Evolutionary conservation across 1,140 invertebrate genomes (phyloP), one percentile per base, ranked within the genome.

Genomic region (Elymnias hypermnestra): DNA sequence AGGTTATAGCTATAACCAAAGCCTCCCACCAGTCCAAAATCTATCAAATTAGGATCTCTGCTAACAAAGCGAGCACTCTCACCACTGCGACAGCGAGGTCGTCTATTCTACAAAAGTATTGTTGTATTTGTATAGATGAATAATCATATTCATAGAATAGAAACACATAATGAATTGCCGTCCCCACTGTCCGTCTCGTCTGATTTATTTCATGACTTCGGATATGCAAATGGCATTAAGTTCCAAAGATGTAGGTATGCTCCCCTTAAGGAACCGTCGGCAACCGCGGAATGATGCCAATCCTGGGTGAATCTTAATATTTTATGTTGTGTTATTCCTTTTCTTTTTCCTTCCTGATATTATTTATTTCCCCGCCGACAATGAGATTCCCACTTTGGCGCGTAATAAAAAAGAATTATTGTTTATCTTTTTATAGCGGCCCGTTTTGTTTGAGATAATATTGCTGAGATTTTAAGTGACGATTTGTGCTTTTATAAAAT

Each of bases 141-240:
- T 83, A 82, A 64, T 57, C 70, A 73, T 49, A 65, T 59, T 59
- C 46, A 63, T 66, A 73, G 68, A 84, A 72, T 81, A 79, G 81
- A 69, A 63, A 63, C 31, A 46, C 65, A 68, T 76, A 83, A 84
- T 79, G 76, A 83, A 81, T 67, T 58, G 58, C 73, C 55, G 66
- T 72, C 74, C 73, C 77, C 59, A 36, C 63, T 72, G 79, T 84
- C 77, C 78, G 76, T 82, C 72, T 62, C 63, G 73, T 67, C 75
- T 85, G 82, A 85, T 85, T 85, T 85, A 85, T 85, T 79, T 85
- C 78, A 84, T 82, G 81, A 83, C 81, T 84, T 81, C 75, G 81
- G 73, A 81, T 85, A 85, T 85, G 82, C 82, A 85, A 85, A 84
- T 84, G 72, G 61, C 73, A 82, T 84, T 81, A 83, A 81, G 63